Base-by-base conservation (phyloP, 1,140 invertebrate species). In the Drosophila sturtevanti region DNA sequence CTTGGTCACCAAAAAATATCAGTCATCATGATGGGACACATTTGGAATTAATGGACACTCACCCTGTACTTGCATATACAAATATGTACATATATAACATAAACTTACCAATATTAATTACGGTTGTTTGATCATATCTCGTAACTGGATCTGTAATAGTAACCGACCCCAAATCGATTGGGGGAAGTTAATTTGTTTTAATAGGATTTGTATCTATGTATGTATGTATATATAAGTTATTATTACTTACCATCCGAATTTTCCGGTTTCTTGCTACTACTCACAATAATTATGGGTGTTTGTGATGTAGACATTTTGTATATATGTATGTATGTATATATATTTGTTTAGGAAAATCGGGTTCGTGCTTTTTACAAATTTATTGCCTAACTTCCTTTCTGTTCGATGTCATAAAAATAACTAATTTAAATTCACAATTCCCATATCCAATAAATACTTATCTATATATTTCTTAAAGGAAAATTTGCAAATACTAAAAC, bases 41-140 rank as follows among this genome's bases (percentile, higher is more conserved):
- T 35, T 14, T 48, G 41, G 9, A 48, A 18, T 18, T 9, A 31
- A 21, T 44, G n/a, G 24, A 37, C 22, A 59, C 58, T 35, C 4
- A 38, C 38, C 18, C 44, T 31, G 9, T 31, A 11, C 7, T 27
- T 31, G 27, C 27, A 31, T 44, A n/a, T n/a, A n/a, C n/a, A n/a
- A n/a, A n/a, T n/a, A n/a, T n/a, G n/a, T n/a, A n/a, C n/a, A n/a
- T n/a, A 21, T 21, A 48, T 44, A 18, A 2, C 18, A 21, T 22
- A 14, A 27, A 78, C 81, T 81, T 72, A 85, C 81, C 81, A 54
- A 85, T 85, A 41, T 85, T 81, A 41, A 85, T 85, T 44, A 85
- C 59, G 14, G 68, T 82, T n/a, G 77, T 75, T 31, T 54, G 64
- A 54, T 78, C 64, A 48, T 48, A 21, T 12, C 12, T 62, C 56